Evolutionary conservation across 2,888 invertebrate species (phyloP), one percentile per base, ranked within the genome.

Genomic region (Diaprepes abbreviatus): DNA sequence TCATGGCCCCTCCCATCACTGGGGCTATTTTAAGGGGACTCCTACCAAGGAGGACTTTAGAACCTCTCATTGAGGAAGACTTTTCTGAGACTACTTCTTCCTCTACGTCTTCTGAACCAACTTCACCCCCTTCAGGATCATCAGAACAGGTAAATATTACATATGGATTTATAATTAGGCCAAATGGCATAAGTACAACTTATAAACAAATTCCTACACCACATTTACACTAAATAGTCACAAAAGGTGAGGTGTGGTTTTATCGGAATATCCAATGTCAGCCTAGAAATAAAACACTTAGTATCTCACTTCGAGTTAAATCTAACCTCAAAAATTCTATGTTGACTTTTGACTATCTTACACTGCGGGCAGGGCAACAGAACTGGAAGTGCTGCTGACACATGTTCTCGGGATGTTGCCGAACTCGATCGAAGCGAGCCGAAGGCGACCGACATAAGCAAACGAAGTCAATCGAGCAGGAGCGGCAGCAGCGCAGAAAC

Each of bases 31-130:
- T 92, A 60, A 85, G 92, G 74, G 92, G 92, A 33, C 83, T 93
- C 35, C 83, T 92, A 72, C 92, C 92, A 72, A 88, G 93, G 82
- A 87, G 93, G 84, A 89, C 93, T 76, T 85, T 94, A 79, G 94
- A 94, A 82, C 94, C 94, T 55, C 87, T 94, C 4, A 89, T 93
- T 74, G 94, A 94, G 84, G 94, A 94, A 84, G 94, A 94, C 76
- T 89, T 88, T 70, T 92, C 92, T 16, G 91, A 91, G 79, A 90
- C 89, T 75, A 87, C 86, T 71, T 86, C 87, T 72, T 81, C 84
- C 1, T 81, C 84, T 4, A 80, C 83, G 14, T 80, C 82, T 1
- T 76, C 78, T 2, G 79, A 79, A 62, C 69, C 71, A 1, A 74
- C 71, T 63, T 78, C 78, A 3, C 64, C 64, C 3, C 80, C 81